phyloP scores from a whole-genome alignment of 2,113 vertebrate species.

The Laticauda laticaudata region DNA sequence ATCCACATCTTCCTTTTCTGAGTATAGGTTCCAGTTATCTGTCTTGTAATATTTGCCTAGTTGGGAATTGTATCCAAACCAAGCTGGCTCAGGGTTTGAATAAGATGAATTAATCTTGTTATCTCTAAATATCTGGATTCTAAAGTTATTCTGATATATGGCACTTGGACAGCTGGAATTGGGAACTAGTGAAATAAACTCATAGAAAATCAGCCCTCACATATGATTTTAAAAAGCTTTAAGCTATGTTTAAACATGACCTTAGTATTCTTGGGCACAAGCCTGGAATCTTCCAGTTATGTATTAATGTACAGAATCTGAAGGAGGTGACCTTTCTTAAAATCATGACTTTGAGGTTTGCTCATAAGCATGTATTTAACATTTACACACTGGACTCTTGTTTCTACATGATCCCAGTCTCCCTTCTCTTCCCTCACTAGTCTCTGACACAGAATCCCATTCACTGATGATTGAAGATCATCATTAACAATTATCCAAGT shows the following conservation, averaged over 20 bases:
- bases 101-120: not conserved
- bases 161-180: not conserved
- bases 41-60: not conserved
- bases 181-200: not conserved
- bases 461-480: not conserved
- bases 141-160: not conserved
- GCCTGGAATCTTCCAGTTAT: not conserved
- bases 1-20: not conserved
- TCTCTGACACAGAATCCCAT: not conserved
- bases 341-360: not conserved
- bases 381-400: not conserved
- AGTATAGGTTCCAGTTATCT: not conserved
- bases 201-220: not conserved
- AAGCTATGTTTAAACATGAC: not conserved
- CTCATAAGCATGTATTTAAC: not conserved
- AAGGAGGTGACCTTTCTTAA: slow-evolving; percentile 2
- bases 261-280: not conserved
- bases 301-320: not conserved
- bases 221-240: not conserved
- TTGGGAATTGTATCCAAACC: not conserved
- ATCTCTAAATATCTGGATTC: not conserved
- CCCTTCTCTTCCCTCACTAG: not conserved
- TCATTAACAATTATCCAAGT: not conserved
- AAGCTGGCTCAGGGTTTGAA: not conserved
- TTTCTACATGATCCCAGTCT: not conserved